Evolutionary conservation across 1,140 invertebrate species (phyloP).

Genomic region (Cyphomyrmex costatus): DNA sequence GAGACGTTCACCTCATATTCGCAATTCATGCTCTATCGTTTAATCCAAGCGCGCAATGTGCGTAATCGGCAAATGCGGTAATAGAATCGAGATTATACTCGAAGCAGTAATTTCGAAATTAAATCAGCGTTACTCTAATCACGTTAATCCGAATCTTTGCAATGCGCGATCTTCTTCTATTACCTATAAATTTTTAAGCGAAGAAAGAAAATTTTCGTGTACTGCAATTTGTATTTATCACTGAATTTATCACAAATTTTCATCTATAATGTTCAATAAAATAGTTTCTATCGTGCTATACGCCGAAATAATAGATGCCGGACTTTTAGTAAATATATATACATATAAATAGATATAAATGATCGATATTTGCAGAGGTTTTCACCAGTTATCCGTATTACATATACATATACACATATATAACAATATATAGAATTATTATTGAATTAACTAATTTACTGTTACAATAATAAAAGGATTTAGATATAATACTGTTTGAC

Average conservation of each 20-base stretch:
- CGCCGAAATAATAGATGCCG: background rate
- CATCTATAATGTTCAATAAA: background rate
- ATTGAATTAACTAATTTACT: conserved; percentile 42
- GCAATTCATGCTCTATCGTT: conserved; percentile 2
- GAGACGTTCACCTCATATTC: conserved; percentile 24
- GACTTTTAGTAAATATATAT: background rate
- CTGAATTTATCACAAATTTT: background rate
- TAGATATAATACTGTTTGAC: conserved; percentile 25
- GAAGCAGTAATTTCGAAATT: conserved; percentile 26
- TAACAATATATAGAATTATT: conserved; percentile 37
- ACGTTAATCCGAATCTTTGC: background rate
- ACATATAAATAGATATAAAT: conserved; percentile 26
- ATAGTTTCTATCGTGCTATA: background rate
- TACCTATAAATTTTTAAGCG: background rate
- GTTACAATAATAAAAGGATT: conserved; percentile 28
- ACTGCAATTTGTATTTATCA: background rate
- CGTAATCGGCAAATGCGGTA: conserved; percentile 31
- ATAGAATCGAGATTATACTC: conserved; percentile 9
- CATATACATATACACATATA: conserved; percentile 7
- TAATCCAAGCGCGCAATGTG: conserved; percentile 12
- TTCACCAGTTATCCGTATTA: conserved; percentile 48
- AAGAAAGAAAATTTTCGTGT: background rate
- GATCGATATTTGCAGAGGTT: conserved; percentile 41
- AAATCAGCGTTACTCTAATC: conserved; percentile 33
- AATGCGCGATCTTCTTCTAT: background rate